Percentiles rank a stretch among this genome's conserved stretches.
These are phyloP conservation scores for Manis javanica DNA, from an alignment of 2,797 vertebrate species.

Conservation along the genomic window DNA sequence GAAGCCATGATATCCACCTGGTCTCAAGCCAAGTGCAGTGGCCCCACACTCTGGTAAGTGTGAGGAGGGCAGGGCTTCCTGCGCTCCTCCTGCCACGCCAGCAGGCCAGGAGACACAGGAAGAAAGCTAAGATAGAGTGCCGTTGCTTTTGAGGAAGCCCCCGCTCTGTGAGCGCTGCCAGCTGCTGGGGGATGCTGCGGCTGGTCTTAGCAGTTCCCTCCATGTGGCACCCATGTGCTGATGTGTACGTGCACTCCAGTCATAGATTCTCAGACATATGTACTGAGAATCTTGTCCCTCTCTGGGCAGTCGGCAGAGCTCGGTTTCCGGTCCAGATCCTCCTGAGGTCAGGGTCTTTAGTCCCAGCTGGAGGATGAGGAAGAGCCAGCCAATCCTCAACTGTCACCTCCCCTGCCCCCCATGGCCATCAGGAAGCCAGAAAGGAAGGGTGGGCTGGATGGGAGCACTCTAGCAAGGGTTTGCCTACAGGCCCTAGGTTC, in stretches of 20 bases:
- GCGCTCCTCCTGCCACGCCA: neutral
- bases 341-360: neutral
- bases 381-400: neutral
- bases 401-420: neutral
- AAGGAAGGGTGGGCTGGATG: neutral
- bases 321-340: neutral
- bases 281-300: neutral
- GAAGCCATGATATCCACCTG: neutral
- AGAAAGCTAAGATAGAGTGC: neutral
- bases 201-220: neutral
- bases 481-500: neutral
- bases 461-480: neutral
- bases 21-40: neutral
- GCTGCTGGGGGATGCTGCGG: too few relatives aligned
- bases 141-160: neutral
- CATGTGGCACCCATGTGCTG: fast-evolving
- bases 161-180: neutral
- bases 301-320: neutral
- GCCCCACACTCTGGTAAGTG: fast-evolving
- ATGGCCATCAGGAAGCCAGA: slow-evolving; percentile 42
- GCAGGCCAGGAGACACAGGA: neutral
- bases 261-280: neutral
- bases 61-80: neutral
- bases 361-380: slow-evolving; percentile 35
- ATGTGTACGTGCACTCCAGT: fast-evolving